Conservation (phyloP, 1,140 invertebrate species). For the Spodoptera litura region DNA sequence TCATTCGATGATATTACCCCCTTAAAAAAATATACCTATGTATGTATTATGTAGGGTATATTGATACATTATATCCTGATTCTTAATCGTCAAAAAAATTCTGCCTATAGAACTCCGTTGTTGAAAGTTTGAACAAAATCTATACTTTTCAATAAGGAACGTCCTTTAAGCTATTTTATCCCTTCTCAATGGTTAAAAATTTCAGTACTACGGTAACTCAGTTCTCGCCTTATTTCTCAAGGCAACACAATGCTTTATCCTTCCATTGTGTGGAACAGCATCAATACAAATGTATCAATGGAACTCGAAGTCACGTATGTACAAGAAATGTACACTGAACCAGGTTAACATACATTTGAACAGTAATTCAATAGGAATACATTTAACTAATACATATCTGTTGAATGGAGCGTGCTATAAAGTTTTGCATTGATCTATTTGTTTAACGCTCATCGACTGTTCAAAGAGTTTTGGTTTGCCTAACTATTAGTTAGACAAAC, state of each 20-base stretch:
- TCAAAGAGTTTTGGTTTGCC: background rate
- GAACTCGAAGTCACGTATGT: background rate
- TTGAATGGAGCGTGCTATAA: background rate
- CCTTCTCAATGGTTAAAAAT: no score
- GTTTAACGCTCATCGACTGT: background rate
- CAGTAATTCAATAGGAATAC: background rate
- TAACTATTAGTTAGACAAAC: background rate
- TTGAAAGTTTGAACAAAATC: no score
- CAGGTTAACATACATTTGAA: background rate
- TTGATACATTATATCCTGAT: no score
- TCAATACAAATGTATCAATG: constrained; percentile 2
- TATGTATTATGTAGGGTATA: no score
- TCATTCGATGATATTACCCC: no score
- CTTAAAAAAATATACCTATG: no score
- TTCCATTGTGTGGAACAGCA: background rate
- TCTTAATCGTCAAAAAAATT: no score
- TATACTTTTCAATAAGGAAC: no score
- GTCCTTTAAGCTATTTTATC: no score
- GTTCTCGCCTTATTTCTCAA: background rate
- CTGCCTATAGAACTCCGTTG: no score
- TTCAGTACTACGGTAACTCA: background rate
- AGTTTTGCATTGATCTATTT: background rate
- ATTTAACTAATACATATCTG: background rate
- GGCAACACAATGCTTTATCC: background rate
- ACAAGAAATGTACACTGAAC: background rate